Percentiles rank a stretch among this genome's conserved stretches.
Evolutionary conservation across 2,113 vertebrate genomes (phyloP).

Genomic region (Mugil cephalus): DNA sequence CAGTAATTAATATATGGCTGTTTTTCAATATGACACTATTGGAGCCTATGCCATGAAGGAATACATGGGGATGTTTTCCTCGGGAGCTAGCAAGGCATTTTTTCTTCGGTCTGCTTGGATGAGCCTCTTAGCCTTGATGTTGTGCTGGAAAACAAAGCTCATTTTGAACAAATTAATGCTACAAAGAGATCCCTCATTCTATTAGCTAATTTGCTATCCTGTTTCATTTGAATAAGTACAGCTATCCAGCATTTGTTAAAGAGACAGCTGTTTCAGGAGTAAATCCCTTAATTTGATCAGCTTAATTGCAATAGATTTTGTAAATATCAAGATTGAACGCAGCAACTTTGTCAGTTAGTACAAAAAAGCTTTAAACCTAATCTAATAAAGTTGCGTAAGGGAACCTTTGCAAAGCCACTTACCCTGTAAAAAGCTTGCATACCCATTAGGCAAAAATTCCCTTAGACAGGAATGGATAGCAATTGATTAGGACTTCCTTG

Average conservation of each 20-base stretch:
- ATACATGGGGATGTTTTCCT: neutral
- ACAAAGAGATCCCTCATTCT: slow-evolving; percentile 79
- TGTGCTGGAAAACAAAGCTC: slow-evolving; percentile 64
- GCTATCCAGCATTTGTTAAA: slow-evolving; percentile 82
- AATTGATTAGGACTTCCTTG: slow-evolving; percentile 85
- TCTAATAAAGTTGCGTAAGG: slow-evolving; percentile 82
- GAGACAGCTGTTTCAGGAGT: slow-evolving; percentile 80
- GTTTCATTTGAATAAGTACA: slow-evolving; percentile 83
- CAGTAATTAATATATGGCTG: no score
- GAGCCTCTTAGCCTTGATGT: slow-evolving; percentile 18
- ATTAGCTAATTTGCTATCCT: slow-evolving; percentile 82
- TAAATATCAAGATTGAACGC: slow-evolving; percentile 88
- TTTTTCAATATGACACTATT: neutral
- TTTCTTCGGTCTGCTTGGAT: slow-evolving; percentile 14
- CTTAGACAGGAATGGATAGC: slow-evolving; percentile 80
- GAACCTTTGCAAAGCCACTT: slow-evolving; percentile 82
- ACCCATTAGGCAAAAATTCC: slow-evolving; percentile 83
- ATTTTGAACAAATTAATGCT: slow-evolving; percentile 79
- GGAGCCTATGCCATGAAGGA: neutral
- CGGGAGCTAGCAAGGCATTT: slow-evolving; percentile 16
- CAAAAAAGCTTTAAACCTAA: slow-evolving; percentile 85
- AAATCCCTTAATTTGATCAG: slow-evolving; percentile 86
- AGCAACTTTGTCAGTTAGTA: slow-evolving; percentile 84
- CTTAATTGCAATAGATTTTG: slow-evolving; percentile 87
- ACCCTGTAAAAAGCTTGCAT: slow-evolving; percentile 80